phyloP scores from a whole-genome alignment of 2,888 invertebrate genomes.

The Hemaris fuciformis region DNA sequence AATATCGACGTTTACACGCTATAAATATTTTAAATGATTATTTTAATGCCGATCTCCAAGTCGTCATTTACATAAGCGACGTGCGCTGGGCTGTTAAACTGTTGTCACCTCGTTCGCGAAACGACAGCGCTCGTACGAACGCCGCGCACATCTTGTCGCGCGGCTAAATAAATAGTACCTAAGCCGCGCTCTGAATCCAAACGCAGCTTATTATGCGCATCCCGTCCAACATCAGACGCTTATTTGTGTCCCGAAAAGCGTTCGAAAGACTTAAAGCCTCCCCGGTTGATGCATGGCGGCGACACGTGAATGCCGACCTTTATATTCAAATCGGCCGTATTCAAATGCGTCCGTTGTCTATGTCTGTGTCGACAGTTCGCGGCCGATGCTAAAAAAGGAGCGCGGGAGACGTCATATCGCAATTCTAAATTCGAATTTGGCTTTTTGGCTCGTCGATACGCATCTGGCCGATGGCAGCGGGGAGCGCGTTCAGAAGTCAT shows the following conservation, averaged over 20 bases:
- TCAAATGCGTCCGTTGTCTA: constrained; percentile 77
- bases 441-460: constrained; percentile 74
- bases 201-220: constrained; percentile 61
- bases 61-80: constrained; percentile 55
- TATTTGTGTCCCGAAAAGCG: constrained; percentile 80
- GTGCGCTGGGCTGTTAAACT: constrained; percentile 43
- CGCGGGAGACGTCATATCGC: constrained; percentile 74
- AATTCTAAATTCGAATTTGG: constrained; percentile 55
- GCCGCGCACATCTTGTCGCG: constrained; percentile 42
- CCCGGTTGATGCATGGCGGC: constrained; percentile 73
- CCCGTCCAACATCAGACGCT: constrained; percentile 71
- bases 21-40: constrained; percentile 74
- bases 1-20: constrained; percentile 75
- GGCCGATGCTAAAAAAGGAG: constrained; percentile 75
- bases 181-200: constrained; percentile 39
- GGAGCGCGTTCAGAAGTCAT: constrained; percentile 37
- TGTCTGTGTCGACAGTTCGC: constrained; percentile 76
- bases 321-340: constrained; percentile 79
- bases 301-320: constrained; percentile 76
- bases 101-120: constrained; percentile 54
- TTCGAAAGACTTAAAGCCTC: constrained; percentile 76
- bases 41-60: constrained; percentile 59
- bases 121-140: constrained; percentile 39
- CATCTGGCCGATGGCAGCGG: constrained; percentile 63
- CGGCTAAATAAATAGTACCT: constrained; percentile 49